A percentile compares a stretch with the other conserved stretches of the same genome.
Evolutionary conservation across 2,113 vertebrate genomes (phyloP).

Genomic region (Orthonyx spaldingii): DNA sequence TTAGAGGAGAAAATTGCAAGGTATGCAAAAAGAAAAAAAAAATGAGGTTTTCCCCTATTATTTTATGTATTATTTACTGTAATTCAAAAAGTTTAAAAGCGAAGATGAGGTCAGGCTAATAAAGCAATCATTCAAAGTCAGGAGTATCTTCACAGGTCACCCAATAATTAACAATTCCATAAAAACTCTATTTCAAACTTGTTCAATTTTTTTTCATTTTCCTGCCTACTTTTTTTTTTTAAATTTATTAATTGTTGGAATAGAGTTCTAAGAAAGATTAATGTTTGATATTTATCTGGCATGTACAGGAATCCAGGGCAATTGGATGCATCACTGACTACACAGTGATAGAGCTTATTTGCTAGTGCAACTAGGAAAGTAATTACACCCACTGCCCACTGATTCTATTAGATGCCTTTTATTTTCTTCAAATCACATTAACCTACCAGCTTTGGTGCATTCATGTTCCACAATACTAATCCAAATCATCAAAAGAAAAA

Average conservation of each 20-base stretch:
- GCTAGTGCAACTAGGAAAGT: background rate
- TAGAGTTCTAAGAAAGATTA: background rate
- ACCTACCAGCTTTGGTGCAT: background rate
- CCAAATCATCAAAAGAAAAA: background rate
- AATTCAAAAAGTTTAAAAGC: background rate
- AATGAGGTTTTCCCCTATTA: background rate
- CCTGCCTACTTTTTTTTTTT: background rate
- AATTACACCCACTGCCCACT: background rate
- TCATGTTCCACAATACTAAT: background rate
- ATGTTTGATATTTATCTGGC: background rate
- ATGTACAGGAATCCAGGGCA: background rate
- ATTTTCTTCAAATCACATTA: slow-evolving; percentile 4
- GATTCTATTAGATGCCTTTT: background rate
- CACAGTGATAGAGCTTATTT: background rate
- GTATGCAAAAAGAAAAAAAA: background rate
- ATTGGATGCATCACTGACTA: background rate
- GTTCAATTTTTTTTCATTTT: background rate
- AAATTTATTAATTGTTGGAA: background rate
- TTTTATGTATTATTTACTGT: background rate
- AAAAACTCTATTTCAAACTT: background rate
- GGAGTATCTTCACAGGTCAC: background rate
- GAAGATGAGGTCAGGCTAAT: background rate
- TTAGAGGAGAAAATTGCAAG: background rate
- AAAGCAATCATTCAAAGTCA: background rate
- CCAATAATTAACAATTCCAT: background rate